Evolutionary conservation across 2,888 invertebrate genomes (phyloP).

Genomic region (Apamea anceps): DNA sequence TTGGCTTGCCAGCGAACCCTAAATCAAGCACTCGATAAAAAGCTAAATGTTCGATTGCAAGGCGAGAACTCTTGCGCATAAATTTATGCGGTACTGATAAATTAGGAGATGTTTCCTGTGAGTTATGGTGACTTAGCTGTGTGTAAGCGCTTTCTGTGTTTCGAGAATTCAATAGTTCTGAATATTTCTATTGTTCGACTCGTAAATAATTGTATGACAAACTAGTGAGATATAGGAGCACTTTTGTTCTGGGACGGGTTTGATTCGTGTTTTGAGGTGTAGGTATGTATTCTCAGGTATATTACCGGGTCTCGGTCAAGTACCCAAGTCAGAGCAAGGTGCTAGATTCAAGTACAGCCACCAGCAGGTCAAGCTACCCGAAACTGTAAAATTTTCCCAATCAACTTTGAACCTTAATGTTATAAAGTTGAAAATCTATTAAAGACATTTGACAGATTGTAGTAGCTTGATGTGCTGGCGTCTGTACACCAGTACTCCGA

Average conservation of each 20-base stretch:
- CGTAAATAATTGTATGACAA: conserved; percentile 10
- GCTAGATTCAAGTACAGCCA: background rate
- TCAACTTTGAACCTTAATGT: too few relatives aligned
- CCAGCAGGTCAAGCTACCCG: too few relatives aligned
- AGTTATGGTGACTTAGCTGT: conserved; percentile 76
- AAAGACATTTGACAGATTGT: too few relatives aligned
- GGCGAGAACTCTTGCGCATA: conserved; percentile 85
- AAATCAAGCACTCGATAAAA: conserved; percentile 89
- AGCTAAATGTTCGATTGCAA: conserved; percentile 89
- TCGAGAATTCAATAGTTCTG: conserved; percentile 35
- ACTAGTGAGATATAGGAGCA: background rate
- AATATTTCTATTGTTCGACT: conserved; percentile 19
- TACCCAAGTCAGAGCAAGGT: background rate
- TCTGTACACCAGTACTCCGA: too few relatives aligned
- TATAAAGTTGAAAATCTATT: too few relatives aligned
- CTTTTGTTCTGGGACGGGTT: background rate
- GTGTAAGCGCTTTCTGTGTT: conserved; percentile 51
- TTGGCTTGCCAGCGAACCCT: conserved; percentile 81
- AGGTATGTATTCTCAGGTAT: too few relatives aligned
- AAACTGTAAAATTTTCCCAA: too few relatives aligned
- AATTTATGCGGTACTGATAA: conserved; percentile 88
- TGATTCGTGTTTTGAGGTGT: background rate
- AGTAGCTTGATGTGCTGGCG: too few relatives aligned
- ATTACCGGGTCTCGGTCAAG: background rate
- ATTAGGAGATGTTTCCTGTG: conserved; percentile 83